Percentiles rank a stretch among this genome's conserved stretches.
Evolutionary conservation across 2,888 invertebrate species (phyloP).

Genomic region (Ditula angustiorana): DNA sequence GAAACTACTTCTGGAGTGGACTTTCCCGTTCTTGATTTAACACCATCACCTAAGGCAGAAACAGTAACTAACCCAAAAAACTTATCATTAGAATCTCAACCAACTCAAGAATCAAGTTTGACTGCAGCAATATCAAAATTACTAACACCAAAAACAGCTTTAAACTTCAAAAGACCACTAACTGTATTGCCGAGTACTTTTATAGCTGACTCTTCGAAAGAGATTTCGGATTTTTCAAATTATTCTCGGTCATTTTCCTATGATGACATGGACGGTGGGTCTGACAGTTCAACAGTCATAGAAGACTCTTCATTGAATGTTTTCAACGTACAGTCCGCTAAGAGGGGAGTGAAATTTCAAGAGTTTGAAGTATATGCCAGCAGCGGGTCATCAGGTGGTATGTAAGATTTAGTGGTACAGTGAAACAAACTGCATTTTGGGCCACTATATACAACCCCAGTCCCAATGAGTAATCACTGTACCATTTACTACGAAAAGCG

Average conservation of each 20-base stretch:
- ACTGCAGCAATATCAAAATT: constrained; percentile 6
- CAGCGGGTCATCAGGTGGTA: background rate
- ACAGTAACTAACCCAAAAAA: too few relatives aligned
- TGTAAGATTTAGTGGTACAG: too few relatives aligned
- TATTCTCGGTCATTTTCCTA: background rate
- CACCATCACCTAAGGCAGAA: background rate
- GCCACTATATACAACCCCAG: too few relatives aligned
- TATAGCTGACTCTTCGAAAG: background rate
- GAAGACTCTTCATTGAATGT: background rate
- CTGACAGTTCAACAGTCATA: too few relatives aligned
- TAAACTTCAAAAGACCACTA: background rate
- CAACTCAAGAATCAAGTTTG: constrained; percentile 8
- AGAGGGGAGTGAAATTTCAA: background rate
- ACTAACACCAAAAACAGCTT: background rate
- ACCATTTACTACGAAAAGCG: too few relatives aligned
- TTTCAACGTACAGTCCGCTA: background rate
- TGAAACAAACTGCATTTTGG: too few relatives aligned
- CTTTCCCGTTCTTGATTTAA: background rate
- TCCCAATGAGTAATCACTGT: too few relatives aligned
- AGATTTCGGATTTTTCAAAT: background rate
- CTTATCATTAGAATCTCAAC: background rate
- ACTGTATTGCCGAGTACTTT: background rate
- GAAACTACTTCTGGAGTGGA: background rate
- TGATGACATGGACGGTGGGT: background rate
- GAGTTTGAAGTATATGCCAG: background rate